A percentile compares a stretch with the other conserved stretches of the same genome.
Evolutionary conservation across 1,140 invertebrate species (phyloP).

Genomic region (Brachionus rubens): DNA sequence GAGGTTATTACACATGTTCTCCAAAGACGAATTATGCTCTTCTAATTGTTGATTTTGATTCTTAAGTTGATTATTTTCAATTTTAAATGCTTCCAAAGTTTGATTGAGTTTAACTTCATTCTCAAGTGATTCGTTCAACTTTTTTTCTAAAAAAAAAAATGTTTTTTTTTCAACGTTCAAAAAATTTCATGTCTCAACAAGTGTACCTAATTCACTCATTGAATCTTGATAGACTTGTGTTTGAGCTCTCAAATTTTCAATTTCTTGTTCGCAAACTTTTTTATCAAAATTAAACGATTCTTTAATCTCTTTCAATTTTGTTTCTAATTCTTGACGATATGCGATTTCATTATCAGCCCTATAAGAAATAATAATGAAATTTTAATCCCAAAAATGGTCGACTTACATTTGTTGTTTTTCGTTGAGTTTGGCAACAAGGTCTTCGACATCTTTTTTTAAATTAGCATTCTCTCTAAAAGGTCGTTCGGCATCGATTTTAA

Average conservation of each 20-base stretch:
- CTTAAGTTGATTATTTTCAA: constrained; percentile 3
- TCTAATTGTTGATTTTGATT: constrained; percentile 4
- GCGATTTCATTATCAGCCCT: constrained; percentile 27
- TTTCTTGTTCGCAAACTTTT: constrained; percentile 33
- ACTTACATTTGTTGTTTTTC: constrained; percentile 22
- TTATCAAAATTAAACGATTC: constrained; percentile 36
- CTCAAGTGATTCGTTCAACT: background rate
- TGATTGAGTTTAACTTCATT: background rate
- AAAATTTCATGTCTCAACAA: background rate
- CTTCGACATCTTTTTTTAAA: constrained; percentile 35
- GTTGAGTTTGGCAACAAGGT: constrained; percentile 13
- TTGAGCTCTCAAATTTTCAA: constrained; percentile 29
- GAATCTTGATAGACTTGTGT: constrained; percentile 4
- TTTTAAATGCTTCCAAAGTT: background rate
- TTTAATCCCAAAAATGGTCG: too few relatives aligned
- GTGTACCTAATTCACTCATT: constrained; percentile 7
- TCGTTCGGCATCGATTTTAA: constrained; percentile 5
- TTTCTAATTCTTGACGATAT: constrained; percentile 16
- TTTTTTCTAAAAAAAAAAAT: constrained; percentile 20
- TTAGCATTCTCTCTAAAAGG: constrained; percentile 9
- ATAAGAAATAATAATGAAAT: background rate
- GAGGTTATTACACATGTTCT: constrained; percentile 32
- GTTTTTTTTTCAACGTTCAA: too few relatives aligned
- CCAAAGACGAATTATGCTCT: constrained; percentile 7
- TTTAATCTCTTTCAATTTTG: constrained; percentile 6